These are phyloP conservation scores for Leptoclinus maculatus DNA, from an alignment of 2,797 vertebrate species.

Conservation along the genomic window DNA sequence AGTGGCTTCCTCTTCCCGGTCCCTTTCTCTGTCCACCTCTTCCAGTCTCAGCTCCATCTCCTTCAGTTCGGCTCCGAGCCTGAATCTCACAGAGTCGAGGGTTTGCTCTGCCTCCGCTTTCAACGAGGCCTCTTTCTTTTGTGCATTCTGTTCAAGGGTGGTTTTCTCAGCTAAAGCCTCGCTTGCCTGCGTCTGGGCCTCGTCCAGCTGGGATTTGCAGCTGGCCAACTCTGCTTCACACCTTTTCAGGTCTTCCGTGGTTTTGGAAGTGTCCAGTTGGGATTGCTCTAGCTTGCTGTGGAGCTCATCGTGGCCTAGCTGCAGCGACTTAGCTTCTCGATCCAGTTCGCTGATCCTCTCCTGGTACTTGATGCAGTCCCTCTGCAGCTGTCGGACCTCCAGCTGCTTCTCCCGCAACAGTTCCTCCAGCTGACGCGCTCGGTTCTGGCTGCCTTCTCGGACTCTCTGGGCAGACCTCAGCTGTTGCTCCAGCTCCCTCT, in stretches of 20 bases:
- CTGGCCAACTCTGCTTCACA: slow-evolving; percentile 84
- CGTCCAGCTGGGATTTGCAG: slow-evolving; percentile 85
- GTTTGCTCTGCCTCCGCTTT: slow-evolving; percentile 88
- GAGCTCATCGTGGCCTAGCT: slow-evolving; percentile 85
- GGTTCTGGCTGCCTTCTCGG: slow-evolving; percentile 85
- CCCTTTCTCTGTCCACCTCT: slow-evolving; percentile 83
- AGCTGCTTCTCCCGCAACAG: slow-evolving; percentile 95
- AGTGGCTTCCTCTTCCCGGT: slow-evolving; percentile 81
- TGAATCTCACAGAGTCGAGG: slow-evolving; percentile 89
- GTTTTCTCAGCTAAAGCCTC: slow-evolving; percentile 84
- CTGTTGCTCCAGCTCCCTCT: slow-evolving; percentile 90
- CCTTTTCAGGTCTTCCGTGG: slow-evolving; percentile 79
- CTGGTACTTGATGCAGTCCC: slow-evolving; percentile 93
- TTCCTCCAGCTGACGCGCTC: slow-evolving; percentile 93
- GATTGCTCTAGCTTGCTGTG: slow-evolving; percentile 82
- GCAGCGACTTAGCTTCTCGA: slow-evolving; percentile 88
- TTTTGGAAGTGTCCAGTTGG: slow-evolving; percentile 76
- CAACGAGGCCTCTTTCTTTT: slow-evolving; percentile 80
- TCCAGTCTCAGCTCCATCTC: slow-evolving; percentile 90
- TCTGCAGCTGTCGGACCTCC: slow-evolving; percentile 95
- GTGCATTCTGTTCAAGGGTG: slow-evolving; percentile 74
- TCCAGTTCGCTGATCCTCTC: slow-evolving; percentile 92
- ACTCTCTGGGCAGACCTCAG: slow-evolving; percentile 87
- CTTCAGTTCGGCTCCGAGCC: slow-evolving; percentile 89
- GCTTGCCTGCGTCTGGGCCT: slow-evolving; percentile 86